Conservation (phyloP, 2,113 vertebrate species). For the Toxotes chatareus region DNA sequence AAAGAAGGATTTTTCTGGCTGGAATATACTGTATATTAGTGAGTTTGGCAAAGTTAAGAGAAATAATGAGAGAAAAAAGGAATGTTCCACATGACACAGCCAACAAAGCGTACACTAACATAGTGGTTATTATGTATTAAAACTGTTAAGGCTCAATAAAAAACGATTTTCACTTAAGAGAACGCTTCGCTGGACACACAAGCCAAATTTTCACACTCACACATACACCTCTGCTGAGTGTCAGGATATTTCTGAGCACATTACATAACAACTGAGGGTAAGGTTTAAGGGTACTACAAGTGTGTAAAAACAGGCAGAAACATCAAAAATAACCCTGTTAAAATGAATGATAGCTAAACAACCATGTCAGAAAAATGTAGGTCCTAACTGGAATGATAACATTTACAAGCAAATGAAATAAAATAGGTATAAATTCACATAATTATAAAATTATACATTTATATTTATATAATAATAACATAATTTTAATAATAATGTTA, state of each 20-base stretch:
- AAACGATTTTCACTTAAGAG: constrained; percentile 34
- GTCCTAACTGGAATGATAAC: neutral
- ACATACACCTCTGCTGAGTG: constrained; percentile 56
- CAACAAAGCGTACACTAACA: neutral
- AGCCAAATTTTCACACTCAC: constrained; percentile 47
- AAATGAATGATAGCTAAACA: neutral
- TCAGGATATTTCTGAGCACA: constrained; percentile 54
- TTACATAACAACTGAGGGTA: constrained; percentile 61
- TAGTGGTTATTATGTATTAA: constrained; percentile 15
- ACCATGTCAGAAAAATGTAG: neutral
- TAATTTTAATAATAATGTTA: no score
- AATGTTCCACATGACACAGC: neutral
- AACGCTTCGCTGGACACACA: constrained; percentile 11
- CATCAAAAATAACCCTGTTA: constrained; percentile 20
- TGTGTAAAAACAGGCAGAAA: constrained; percentile 30
- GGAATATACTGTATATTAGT: neutral
- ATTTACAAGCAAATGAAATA: neutral
- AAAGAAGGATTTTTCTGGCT: no score
- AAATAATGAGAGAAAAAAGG: no score
- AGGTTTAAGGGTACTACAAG: constrained; percentile 57
- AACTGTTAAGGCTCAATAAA: constrained; percentile 9
- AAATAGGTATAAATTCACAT: neutral
- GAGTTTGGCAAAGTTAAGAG: neutral
- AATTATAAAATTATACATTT: no score
- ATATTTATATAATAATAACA: no score